A percentile compares a stretch with the other conserved stretches of the same genome.
Conservation (phyloP, 2,113 vertebrate genomes). For the Promerops cafer region DNA sequence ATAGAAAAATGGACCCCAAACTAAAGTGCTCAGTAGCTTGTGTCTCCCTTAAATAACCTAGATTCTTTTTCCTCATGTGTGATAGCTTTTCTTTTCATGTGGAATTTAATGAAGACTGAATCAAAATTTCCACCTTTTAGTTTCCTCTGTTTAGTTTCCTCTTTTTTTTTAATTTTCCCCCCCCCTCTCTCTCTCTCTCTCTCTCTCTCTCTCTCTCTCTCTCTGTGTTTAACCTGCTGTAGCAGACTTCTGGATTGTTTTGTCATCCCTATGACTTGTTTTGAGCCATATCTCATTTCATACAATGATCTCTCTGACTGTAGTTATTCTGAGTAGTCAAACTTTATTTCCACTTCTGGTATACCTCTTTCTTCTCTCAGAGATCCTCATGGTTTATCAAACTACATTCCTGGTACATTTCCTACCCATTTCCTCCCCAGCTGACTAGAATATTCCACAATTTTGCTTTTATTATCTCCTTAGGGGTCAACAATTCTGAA, state of each 20-base stretch:
- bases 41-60: neutral
- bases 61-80: neutral
- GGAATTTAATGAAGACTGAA: neutral
- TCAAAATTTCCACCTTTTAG: neutral
- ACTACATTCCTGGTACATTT: neutral
- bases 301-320: neutral
- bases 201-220: no score
- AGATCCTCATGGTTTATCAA: neutral
- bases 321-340: neutral
- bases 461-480: neutral
- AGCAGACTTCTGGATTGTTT: neutral
- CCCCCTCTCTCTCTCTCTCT: neutral
- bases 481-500: neutral
- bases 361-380: neutral
- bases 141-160: no score
- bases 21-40: neutral
- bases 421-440: neutral
- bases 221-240: no score
- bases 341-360: neutral
- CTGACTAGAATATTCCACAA: neutral
- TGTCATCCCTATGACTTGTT: neutral
- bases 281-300: neutral
- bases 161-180: no score
- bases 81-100: neutral
- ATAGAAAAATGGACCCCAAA: neutral